These are phyloP conservation scores for Drosophila truncata DNA, from an alignment of 1,140 invertebrate species.

Conservation along the genomic window DNA sequence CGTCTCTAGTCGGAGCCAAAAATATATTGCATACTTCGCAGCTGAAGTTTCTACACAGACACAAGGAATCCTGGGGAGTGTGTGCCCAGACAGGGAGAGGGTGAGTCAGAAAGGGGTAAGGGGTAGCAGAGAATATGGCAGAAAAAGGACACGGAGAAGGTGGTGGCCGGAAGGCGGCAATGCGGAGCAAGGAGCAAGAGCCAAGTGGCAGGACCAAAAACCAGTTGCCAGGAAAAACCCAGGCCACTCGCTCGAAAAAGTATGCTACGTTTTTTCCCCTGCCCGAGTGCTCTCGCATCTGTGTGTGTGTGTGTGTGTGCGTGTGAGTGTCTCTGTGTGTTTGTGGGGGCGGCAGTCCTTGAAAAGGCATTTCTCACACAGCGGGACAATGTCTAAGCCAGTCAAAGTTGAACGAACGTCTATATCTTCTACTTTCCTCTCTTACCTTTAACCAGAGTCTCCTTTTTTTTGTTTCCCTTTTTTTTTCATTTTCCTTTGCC, in stretches of 20 bases:
- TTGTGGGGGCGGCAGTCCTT: slow-evolving; percentile 70
- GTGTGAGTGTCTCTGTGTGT: slow-evolving; percentile 4
- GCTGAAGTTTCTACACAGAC: slow-evolving; percentile 62
- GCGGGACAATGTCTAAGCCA: slow-evolving; percentile 67
- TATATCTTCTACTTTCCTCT: slow-evolving; percentile 19
- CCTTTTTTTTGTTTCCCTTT: slow-evolving; percentile 8
- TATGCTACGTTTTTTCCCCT: slow-evolving; percentile 73
- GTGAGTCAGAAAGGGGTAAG: not conserved
- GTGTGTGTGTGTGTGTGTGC: slow-evolving; percentile 13
- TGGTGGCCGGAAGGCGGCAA: slow-evolving; percentile 55
- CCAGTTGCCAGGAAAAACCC: slow-evolving; percentile 71
- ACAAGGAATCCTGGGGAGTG: slow-evolving; percentile 38
- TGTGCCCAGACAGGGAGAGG: slow-evolving; percentile 2
- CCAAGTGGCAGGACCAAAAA: slow-evolving; percentile 40
- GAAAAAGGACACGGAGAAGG: slow-evolving; percentile 19
- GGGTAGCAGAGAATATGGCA: not conserved
- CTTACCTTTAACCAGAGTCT: not conserved
- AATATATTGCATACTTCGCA: slow-evolving; percentile 78
- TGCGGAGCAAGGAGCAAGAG: slow-evolving; percentile 38
- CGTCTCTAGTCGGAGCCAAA: slow-evolving; percentile 72
- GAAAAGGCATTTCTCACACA: slow-evolving; percentile 64
- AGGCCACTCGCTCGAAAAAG: slow-evolving; percentile 78
- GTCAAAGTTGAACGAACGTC: slow-evolving; percentile 76
- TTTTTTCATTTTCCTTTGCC: slow-evolving; percentile 21
- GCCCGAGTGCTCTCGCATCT: slow-evolving; percentile 9